These are phyloP conservation scores for Typhlichthys subterraneus DNA, from an alignment of 2,797 vertebrate species.

Conservation along the genomic window DNA sequence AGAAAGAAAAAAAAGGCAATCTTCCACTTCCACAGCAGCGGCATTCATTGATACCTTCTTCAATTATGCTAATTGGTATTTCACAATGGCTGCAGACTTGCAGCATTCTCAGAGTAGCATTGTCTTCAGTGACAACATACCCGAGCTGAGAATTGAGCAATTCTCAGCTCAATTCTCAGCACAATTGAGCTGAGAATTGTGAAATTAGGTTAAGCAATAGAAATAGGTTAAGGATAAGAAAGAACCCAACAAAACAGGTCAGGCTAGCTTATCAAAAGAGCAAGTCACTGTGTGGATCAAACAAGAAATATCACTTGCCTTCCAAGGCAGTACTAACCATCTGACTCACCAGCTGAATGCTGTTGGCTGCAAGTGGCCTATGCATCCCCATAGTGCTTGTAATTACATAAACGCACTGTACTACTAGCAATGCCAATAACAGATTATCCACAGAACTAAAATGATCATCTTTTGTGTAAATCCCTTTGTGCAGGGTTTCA, in stretches of 20 bases:
- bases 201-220: too few relatives aligned
- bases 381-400: background rate
- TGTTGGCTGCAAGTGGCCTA: constrained; percentile 8
- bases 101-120: too few relatives aligned
- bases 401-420: background rate
- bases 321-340: background rate
- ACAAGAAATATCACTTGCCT: constrained; percentile 11
- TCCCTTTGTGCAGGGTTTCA: too few relatives aligned
- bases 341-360: background rate
- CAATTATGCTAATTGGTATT: background rate
- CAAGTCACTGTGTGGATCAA: constrained; percentile 20
- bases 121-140: too few relatives aligned
- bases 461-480: too few relatives aligned
- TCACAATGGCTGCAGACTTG: background rate
- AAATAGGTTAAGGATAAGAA: too few relatives aligned
- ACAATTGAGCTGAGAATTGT: too few relatives aligned
- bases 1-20: background rate
- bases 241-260: constrained; percentile 22
- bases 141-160: too few relatives aligned
- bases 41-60: background rate
- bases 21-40: background rate
- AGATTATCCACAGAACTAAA: background rate
- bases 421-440: background rate
- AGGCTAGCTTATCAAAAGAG: constrained; percentile 22
- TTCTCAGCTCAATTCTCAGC: too few relatives aligned